Evolutionary conservation across 2,113 vertebrate species (phyloP).

Genomic region (Scartelaos histophorus): DNA sequence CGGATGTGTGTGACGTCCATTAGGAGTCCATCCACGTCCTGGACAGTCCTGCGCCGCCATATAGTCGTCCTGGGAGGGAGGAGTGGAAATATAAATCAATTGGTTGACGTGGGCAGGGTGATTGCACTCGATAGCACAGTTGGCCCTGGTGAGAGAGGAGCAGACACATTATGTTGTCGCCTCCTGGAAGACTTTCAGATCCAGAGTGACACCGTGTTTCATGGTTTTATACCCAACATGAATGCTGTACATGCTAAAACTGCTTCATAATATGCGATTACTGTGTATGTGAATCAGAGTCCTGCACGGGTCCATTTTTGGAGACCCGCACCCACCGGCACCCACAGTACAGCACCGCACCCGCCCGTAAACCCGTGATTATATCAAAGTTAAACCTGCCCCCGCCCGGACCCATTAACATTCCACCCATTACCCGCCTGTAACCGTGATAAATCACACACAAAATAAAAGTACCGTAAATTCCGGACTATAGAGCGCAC

Average conservation of each 20-base stretch:
- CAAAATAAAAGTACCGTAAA: no score
- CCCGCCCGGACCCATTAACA: no score
- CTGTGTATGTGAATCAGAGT: no score
- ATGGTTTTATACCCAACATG: not conserved
- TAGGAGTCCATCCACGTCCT: conserved; percentile 64
- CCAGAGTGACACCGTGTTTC: conserved; percentile 5
- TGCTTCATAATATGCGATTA: not conserved
- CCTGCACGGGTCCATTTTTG: no score
- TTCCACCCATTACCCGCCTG: no score
- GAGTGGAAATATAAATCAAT: conserved; percentile 63
- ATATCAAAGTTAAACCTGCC: no score
- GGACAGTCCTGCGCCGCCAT: conserved; percentile 49
- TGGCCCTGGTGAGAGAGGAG: conserved; percentile 39
- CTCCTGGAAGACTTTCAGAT: conserved; percentile 32
- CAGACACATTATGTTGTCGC: conserved; percentile 43
- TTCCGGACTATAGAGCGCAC: no score
- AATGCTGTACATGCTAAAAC: not conserved
- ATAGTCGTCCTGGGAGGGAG: conserved; percentile 44
- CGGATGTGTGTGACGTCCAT: conserved; percentile 44
- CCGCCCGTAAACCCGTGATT: no score
- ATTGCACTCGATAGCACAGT: conserved; percentile 52
- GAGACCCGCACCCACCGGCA: no score
- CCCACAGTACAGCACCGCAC: no score
- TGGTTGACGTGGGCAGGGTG: conserved; percentile 47
- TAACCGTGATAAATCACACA: no score